Conservation (phyloP, 2,888 invertebrate species). For the Pilophorus perplexus region DNA sequence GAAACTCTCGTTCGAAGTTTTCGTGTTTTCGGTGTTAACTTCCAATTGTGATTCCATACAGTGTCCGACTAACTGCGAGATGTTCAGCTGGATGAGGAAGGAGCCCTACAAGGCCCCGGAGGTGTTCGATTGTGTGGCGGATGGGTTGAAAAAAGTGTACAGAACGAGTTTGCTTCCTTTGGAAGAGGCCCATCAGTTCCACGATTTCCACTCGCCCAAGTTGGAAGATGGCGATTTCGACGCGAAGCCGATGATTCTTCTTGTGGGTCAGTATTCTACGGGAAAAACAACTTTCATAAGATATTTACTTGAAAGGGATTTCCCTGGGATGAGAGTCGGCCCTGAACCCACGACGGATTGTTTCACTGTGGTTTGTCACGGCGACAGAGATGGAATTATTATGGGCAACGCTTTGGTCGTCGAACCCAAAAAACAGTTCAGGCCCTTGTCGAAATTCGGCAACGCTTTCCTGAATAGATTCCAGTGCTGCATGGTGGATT, state of each 20-base stretch:
- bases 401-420: conserved; percentile 66
- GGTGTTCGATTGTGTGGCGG: conserved; percentile 23
- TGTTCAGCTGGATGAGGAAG: conserved; percentile 34
- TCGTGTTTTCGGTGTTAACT: too few relatives aligned
- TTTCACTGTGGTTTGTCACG: conserved; percentile 56
- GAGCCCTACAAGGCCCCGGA: conserved; percentile 16
- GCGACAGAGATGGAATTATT: conserved; percentile 58
- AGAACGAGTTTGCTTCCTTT: conserved; percentile 57
- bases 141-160: conserved; percentile 52
- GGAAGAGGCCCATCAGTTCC: conserved; percentile 57
- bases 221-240: conserved; percentile 63
- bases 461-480: conserved; percentile 65
- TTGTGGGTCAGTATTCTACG: conserved; percentile 65
- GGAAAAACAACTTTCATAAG: conserved; percentile 61
- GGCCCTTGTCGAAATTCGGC: conserved; percentile 63
- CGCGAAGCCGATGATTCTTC: conserved; percentile 64
- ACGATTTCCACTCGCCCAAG: conserved; percentile 60
- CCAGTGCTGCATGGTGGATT: conserved; percentile 61
- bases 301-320: conserved; percentile 59
- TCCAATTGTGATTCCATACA: background rate
- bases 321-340: conserved; percentile 65
- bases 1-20: background rate
- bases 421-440: conserved; percentile 63
- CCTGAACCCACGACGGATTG: conserved; percentile 66
- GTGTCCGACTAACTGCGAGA: background rate